These are phyloP conservation scores for Craterocephalus amniculus DNA, from an alignment of 2,797 vertebrate species.

Conservation along the genomic window DNA sequence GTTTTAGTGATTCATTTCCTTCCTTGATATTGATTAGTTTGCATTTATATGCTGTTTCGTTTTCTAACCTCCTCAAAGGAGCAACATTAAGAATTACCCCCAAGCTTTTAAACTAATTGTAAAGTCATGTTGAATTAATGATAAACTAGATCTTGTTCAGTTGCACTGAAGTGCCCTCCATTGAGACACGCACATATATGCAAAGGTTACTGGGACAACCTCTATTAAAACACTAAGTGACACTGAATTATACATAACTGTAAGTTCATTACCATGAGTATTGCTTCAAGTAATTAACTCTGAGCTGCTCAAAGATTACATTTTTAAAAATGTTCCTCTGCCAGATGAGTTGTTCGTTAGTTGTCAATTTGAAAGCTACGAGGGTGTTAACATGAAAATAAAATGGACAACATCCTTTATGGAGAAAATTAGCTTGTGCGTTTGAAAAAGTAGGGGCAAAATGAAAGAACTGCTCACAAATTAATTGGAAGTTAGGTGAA, in stretches of 20 bases:
- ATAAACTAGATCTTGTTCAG: conserved; percentile 11
- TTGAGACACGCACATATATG: conserved; percentile 3
- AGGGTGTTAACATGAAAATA: conserved; percentile 41
- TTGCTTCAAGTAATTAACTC: conserved; percentile 51
- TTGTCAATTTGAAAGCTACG: conserved; percentile 39
- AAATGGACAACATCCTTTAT: conserved; percentile 36
- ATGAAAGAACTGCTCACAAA: neutral
- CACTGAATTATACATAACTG: conserved; percentile 48
- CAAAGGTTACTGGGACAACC: conserved; percentile 23
- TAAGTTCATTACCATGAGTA: conserved; percentile 51
- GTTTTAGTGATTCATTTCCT: neutral
- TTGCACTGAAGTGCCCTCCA: conserved; percentile 3
- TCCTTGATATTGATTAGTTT: conserved; percentile 8
- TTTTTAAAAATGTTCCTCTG: conserved; percentile 31
- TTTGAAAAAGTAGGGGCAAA: neutral
- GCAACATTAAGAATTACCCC: neutral
- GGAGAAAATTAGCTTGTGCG: conserved; percentile 1
- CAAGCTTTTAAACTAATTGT: conserved; percentile 17
- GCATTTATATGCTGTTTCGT: neutral
- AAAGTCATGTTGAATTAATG: conserved; percentile 15
- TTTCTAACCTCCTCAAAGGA: conserved; percentile 11
- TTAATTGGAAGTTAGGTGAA: conserved; percentile 6
- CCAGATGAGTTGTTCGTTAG: conserved; percentile 33
- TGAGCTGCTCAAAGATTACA: conserved; percentile 25
- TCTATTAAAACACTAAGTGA: conserved; percentile 42